A percentile compares a stretch with the other conserved stretches of the same genome.
Evolutionary conservation across 30 jellyfish, hydroid and myxozoan genomes (phyloP).

Genomic region (Clytia hemisphaerica): DNA sequence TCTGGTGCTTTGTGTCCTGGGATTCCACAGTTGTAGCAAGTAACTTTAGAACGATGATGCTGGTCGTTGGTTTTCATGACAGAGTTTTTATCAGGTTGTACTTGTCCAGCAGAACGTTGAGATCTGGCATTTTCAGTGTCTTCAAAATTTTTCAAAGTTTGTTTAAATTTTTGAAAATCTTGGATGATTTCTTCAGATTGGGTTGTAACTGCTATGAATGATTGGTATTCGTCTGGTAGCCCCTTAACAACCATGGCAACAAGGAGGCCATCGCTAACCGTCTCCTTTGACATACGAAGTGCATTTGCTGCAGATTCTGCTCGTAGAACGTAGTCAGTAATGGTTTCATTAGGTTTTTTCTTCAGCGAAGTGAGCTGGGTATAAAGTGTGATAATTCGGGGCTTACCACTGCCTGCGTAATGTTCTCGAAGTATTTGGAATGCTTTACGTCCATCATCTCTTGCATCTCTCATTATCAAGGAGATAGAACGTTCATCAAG

Average conservation of each 20-base stretch:
- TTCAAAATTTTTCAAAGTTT: slow-evolving; percentile 29
- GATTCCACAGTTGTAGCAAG: slow-evolving; percentile 6
- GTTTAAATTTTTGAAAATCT: too few relatives aligned
- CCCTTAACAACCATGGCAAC: slow-evolving; percentile 59
- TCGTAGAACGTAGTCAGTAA: slow-evolving; percentile 16
- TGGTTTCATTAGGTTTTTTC: slow-evolving; percentile 1
- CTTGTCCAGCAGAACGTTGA: too few relatives aligned
- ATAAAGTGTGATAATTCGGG: slow-evolving; percentile 13
- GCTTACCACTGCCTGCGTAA: slow-evolving; percentile 10
- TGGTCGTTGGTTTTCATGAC: slow-evolving; percentile 4
- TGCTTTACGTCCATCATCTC: slow-evolving; percentile 27
- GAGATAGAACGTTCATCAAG: slow-evolving; percentile 18
- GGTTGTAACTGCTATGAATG: slow-evolving; percentile 21
- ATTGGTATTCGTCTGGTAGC: slow-evolving; percentile 21
- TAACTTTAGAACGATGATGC: not conserved
- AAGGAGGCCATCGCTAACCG: slow-evolving; percentile 23
- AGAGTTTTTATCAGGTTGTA: slow-evolving; percentile 6
- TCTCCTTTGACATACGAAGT: slow-evolving; percentile 17
- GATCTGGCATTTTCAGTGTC: slow-evolving; percentile 26
- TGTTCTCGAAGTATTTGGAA: slow-evolving; percentile 21
- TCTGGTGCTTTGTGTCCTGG: not conserved
- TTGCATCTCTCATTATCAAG: slow-evolving; percentile 17
- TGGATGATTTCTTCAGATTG: slow-evolving; percentile 9
- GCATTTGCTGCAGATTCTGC: slow-evolving; percentile 12
- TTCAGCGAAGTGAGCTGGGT: slow-evolving; percentile 29